These are phyloP conservation scores for Aldrovandia affinis DNA, from an alignment of 2,797 vertebrate genomes.

Conservation along the genomic window DNA sequence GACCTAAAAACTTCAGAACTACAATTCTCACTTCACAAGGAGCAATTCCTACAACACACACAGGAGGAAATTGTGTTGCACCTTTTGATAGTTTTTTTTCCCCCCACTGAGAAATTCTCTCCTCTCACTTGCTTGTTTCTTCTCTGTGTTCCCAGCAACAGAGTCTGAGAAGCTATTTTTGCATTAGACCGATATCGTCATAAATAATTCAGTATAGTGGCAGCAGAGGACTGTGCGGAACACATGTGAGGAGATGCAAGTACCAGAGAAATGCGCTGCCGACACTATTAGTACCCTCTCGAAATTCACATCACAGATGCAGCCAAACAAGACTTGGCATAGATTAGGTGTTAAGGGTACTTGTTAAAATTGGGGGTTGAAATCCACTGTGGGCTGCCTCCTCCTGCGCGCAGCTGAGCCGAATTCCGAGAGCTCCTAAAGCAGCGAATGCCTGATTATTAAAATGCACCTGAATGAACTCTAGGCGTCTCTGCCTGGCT, in stretches of 20 bases:
- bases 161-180: slow-evolving; percentile 45
- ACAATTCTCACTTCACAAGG: too few relatives aligned
- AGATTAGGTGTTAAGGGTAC: not conserved
- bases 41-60: too few relatives aligned
- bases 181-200: slow-evolving; percentile 34
- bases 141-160: slow-evolving; percentile 24
- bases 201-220: slow-evolving; percentile 45
- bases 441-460: not conserved
- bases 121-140: not conserved
- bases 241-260: slow-evolving; percentile 1
- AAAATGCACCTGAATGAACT: not conserved
- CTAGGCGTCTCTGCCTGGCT: not conserved
- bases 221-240: not conserved
- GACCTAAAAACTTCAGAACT: too few relatives aligned
- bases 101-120: not conserved
- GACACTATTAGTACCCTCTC: not conserved
- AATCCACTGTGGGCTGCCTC: not conserved
- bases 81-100: slow-evolving; percentile 1
- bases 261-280: not conserved
- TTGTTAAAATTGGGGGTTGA: not conserved
- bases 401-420: not conserved
- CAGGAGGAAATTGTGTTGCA: not conserved
- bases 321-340: not conserved
- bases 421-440: not conserved
- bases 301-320: not conserved